phyloP scores from a whole-genome alignment of 1,140 invertebrate genomes.

The Scaptomyza pallida region DNA sequence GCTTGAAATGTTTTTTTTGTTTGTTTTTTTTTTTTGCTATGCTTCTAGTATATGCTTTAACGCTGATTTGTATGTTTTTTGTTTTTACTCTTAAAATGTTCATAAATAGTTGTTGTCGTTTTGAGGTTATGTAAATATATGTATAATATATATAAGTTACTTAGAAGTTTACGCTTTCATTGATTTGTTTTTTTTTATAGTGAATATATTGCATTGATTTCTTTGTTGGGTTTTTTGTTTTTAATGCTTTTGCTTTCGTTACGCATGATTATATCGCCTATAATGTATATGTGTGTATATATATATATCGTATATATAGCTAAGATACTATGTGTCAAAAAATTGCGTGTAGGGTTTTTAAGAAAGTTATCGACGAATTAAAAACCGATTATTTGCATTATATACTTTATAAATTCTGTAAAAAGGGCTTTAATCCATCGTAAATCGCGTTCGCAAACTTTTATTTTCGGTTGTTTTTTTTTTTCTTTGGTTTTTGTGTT shows the following conservation, averaged over 20 bases:
- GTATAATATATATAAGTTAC: conserved; percentile 33
- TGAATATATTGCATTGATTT: conserved; percentile 71
- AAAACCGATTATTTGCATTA: conserved; percentile 66
- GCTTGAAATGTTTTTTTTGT: not conserved
- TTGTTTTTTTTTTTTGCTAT: conserved; percentile 17
- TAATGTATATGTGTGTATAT: conserved; percentile 18
- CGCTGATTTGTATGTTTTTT: no score
- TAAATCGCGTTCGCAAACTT: conserved; percentile 16
- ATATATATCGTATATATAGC: conserved; percentile 16
- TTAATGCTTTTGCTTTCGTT: conserved; percentile 52
- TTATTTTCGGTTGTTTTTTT: conserved; percentile 12
- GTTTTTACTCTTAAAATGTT: conserved; percentile 52
- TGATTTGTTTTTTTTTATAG: conserved; percentile 52
- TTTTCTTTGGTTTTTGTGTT: conserved; percentile 17
- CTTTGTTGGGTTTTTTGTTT: conserved; percentile 33
- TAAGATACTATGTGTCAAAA: conserved; percentile 60
- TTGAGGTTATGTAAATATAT: conserved; percentile 51
- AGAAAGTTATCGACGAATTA: conserved; percentile 64
- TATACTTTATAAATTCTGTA: conserved; percentile 69
- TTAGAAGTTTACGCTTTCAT: conserved; percentile 66
- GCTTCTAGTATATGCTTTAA: conserved; percentile 30
- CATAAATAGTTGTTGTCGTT: conserved; percentile 39
- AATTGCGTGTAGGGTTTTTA: conserved; percentile 48
- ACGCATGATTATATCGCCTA: conserved; percentile 62
- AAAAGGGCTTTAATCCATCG: conserved; percentile 65